Evolutionary conservation across 2,888 invertebrate genomes (phyloP).

Genomic region (Monopis laevigella): DNA sequence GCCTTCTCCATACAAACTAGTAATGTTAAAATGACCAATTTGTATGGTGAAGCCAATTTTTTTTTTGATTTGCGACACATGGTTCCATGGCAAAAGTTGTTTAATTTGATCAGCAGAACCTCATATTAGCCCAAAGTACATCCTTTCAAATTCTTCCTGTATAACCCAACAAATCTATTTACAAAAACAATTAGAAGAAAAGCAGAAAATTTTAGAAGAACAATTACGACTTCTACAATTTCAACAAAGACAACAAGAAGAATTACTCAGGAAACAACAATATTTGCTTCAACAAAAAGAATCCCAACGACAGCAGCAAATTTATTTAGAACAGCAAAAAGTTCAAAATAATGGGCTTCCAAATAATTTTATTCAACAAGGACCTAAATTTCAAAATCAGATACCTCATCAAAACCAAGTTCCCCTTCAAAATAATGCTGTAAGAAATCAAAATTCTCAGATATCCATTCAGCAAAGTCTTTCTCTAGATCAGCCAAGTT

Average conservation of each 20-base stretch:
- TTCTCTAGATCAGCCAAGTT: slow-evolving; percentile 29
- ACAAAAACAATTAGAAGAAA: slow-evolving; percentile 68
- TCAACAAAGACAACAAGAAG: slow-evolving; percentile 76
- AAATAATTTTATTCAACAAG: slow-evolving; percentile 40
- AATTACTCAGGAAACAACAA: slow-evolving; percentile 72
- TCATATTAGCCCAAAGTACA: too few species aligned
- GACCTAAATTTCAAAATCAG: slow-evolving; percentile 34
- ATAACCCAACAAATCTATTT: slow-evolving; percentile 45
- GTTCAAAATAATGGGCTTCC: slow-evolving; percentile 36
- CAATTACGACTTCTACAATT: slow-evolving; percentile 73
- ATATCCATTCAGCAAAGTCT: slow-evolving; percentile 64
- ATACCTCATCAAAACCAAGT: slow-evolving; percentile 21
- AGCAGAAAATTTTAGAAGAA: slow-evolving; percentile 74
- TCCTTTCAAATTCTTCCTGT: too few species aligned
- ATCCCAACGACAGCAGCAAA: slow-evolving; percentile 41
- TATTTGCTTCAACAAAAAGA: slow-evolving; percentile 61
- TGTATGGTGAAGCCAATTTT: too few species aligned
- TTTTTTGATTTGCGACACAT: too few species aligned
- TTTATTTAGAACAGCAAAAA: slow-evolving; percentile 36
- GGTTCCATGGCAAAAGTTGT: too few species aligned
- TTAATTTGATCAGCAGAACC: too few species aligned
- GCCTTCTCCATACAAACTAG: too few species aligned
- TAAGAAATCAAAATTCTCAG: slow-evolving; percentile 35
- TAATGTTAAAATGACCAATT: too few species aligned
- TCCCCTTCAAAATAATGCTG: slow-evolving; percentile 30